Evolutionary conservation across 2,888 invertebrate species (phyloP).

Genomic region (Margaritifera margaritifera): DNA sequence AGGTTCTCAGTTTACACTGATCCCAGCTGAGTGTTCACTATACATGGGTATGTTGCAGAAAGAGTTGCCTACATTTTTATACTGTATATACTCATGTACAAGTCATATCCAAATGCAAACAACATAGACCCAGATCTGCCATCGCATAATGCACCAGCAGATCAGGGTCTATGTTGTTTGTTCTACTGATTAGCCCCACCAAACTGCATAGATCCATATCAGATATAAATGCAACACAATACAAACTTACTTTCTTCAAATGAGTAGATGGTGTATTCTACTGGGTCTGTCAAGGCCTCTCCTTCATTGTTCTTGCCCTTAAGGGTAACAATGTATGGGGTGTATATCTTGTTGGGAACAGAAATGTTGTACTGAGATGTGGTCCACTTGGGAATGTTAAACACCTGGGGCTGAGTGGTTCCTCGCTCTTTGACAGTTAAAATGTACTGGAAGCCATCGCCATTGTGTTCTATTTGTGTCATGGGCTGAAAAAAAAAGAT

Average conservation of each 20-base stretch:
- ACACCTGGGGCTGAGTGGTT: constrained; percentile 18
- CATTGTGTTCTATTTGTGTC: constrained; percentile 98
- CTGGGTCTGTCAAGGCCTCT: constrained; percentile 86
- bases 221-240: neutral
- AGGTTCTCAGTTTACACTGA: too few species aligned
- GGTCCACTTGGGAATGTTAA: constrained; percentile 76
- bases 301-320: constrained; percentile 93
- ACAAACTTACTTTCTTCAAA: constrained; percentile 80
- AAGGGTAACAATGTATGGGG: constrained; percentile 88
- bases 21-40: too few species aligned
- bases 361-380: constrained; percentile 77
- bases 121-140: too few species aligned
- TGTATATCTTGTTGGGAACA: constrained; percentile 75
- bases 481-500: constrained; percentile 80
- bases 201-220: too few species aligned
- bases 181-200: too few species aligned
- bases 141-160: too few species aligned
- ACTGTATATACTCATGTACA: too few species aligned
- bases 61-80: too few species aligned
- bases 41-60: too few species aligned
- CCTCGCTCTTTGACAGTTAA: constrained; percentile 76
- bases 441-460: constrained; percentile 92
- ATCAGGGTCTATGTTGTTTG: too few species aligned
- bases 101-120: too few species aligned
- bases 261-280: constrained; percentile 89